phyloP scores from a whole-genome alignment of 2,888 invertebrate species.

The Trypoxylon attenuatum region DNA sequence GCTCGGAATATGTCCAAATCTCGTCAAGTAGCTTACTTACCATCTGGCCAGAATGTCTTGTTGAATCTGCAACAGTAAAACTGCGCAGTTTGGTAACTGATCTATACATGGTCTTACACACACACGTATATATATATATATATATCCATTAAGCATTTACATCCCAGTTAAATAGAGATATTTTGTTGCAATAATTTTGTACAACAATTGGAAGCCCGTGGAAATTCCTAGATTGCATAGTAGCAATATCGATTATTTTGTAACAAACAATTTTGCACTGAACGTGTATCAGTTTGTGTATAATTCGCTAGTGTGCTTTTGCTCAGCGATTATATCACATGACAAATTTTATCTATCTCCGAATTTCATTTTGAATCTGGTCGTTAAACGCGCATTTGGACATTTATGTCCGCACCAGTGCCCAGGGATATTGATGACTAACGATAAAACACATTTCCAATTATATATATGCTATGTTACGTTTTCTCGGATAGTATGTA shows the following conservation, averaged over 20 bases:
- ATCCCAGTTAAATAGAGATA: constrained; percentile 31
- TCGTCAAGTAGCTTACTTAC: constrained; percentile 96
- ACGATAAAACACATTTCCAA: no score
- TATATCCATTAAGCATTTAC: constrained; percentile 47
- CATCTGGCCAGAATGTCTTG: constrained; percentile 89
- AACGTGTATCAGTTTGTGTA: constrained; percentile 10
- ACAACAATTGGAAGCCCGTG: constrained; percentile 23
- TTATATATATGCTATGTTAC: no score
- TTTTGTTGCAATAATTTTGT: constrained; percentile 27
- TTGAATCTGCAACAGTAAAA: constrained; percentile 81
- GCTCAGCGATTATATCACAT: no score
- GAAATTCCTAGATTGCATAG: constrained; percentile 20
- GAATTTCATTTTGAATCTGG: no score
- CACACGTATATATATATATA: constrained; percentile 18
- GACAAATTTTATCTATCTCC: no score
- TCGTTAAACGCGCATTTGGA: no score
- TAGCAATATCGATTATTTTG: constrained; percentile 40
- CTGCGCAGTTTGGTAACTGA: neutral
- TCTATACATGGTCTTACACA: no score
- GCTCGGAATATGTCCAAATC: constrained; percentile 96
- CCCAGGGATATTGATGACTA: no score
- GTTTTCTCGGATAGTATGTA: no score
- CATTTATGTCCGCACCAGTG: no score
- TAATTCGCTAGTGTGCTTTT: constrained; percentile 1
- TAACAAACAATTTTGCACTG: constrained; percentile 24